Evolutionary conservation across 2,797 vertebrate genomes (phyloP).

Genomic region (Rhinatrema bivittatum): DNA sequence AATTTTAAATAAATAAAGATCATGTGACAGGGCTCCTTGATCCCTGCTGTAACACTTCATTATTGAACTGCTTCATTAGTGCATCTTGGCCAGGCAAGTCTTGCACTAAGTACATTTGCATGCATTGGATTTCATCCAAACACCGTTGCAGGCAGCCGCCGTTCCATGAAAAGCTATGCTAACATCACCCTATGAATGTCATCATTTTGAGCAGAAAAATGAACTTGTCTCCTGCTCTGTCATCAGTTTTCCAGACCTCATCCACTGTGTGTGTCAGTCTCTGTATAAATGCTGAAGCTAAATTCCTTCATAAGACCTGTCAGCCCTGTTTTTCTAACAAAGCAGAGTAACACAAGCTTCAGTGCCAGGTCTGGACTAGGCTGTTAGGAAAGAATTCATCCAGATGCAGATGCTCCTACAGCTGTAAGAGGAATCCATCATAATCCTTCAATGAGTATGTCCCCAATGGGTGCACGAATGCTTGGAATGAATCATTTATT

Average conservation of each 20-base stretch:
- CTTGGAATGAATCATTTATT: too few relatives aligned
- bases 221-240: slow-evolving; percentile 27
- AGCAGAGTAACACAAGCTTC: slow-evolving; percentile 1
- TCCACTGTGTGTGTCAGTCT: neutral
- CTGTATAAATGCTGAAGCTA: neutral
- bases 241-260: slow-evolving; percentile 2
- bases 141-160: slow-evolving; percentile 24
- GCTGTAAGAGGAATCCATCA: neutral
- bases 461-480: too few relatives aligned
- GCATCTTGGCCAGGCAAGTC: too few relatives aligned
- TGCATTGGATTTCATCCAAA: neutral
- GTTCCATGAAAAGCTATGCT: slow-evolving; percentile 14
- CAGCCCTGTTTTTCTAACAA: slow-evolving; percentile 1
- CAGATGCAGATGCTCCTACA: neutral
- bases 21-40: too few relatives aligned
- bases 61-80: too few relatives aligned
- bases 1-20: too few relatives aligned
- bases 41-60: too few relatives aligned
- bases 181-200: slow-evolving; percentile 18
- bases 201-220: slow-evolving; percentile 10
- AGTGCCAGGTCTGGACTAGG: neutral
- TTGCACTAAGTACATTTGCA: neutral
- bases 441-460: neutral
- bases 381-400: slow-evolving; percentile 2
- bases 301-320: slow-evolving; percentile 9